Base-by-base conservation (phyloP, 2,888 invertebrate species). In the Megalurothrips usitatus region DNA sequence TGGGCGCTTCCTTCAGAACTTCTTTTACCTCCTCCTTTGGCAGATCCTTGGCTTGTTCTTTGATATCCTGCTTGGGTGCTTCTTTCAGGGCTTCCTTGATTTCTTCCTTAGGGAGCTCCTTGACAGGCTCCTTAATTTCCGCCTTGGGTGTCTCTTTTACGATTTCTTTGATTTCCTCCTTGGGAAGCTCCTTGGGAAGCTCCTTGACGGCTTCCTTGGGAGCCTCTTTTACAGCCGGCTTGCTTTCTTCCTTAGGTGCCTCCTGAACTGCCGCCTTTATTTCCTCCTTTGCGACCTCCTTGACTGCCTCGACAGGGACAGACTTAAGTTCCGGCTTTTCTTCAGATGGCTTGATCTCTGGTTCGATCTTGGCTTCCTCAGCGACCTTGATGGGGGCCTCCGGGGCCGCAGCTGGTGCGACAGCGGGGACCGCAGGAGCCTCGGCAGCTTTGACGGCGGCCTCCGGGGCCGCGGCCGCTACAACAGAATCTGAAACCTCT, bases 401-500 rank as follows among this genome's bases (percentile, higher is more conserved):
- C 23, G 81, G 78, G 78, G 79, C 75, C 52, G 82, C 81, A 80
- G 82, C 82, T 86, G 19, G 58, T 17, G 87, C 86, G 14, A 88
- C 88, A 68, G 87, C 86, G 17, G 88, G 86, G 84, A 88, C 86
- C 83, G 88, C 87, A 82, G 87, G 85, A 78, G 88, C 88, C 83
- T 84, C 84, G 14, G 82, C 84, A 11, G 84, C 82, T 75, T 84
- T 84, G 17, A 84, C 82, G 28, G 83, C 82, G 26, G 82, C 84
- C 47, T 83, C 83, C 43, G 83, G 81, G 26, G 81, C 81, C 81
- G 78, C 81, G 52, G 81, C 80, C 82, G 78, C 81, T 43, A 80
- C 80, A 17, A 81, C 82, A 11, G 81, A 26, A n/a, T 75, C 68
- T 4, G 68, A 23, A 12, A 10, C 26, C 26, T 58, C n/a, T 17